Base-by-base conservation (phyloP, 2,113 vertebrate species). In the Oceanites oceanicus region DNA sequence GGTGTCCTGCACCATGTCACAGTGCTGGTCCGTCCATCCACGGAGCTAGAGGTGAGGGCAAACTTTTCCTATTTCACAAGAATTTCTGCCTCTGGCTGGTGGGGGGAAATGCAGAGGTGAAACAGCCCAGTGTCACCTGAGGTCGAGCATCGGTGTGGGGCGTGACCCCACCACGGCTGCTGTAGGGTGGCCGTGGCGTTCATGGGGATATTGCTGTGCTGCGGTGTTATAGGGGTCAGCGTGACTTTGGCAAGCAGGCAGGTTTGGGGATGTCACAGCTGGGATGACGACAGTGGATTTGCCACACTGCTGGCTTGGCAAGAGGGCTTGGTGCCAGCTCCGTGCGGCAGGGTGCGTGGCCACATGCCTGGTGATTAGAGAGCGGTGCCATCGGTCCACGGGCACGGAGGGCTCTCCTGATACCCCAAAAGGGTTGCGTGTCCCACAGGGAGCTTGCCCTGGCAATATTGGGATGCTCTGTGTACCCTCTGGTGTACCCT, bases 191-290 rank as follows among this genome's bases (percentile, higher is more conserved):
- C 50, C 1, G 7, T 6, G 44, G 26, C 1, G 0, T 18, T 75
- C 0, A 0, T 0, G 1, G 49, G 53, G 38, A 42, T 13, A 4
- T 29, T 2, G 0, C 44, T 5, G 2, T 34, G 34, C 53, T 34
- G 63, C 2, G 0, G 8, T 4, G 23, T 10, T 45, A 32, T 0
- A 2, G 23, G 38, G 22, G 5, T 14, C 49, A 11, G 50, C 0
- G 0, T 18, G 40, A 40, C 49, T 67, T 40, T 34, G 73, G 55
- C 74, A 66, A 26, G 25, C 47, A 20, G 32, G 26, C 11, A 18
- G 26, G 15, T 26, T 45, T 70, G 71, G 55, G 49, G 22, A 11
- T 47, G 23, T 63, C 0, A 0, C 65, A 59, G 74, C 61, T 9
- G 2, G 59, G 63, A 47, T 1, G 7, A 56, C 1, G 3, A 34